Conservation (phyloP, 2,797 vertebrate genomes). For the Leptodactylus fallax region DNA sequence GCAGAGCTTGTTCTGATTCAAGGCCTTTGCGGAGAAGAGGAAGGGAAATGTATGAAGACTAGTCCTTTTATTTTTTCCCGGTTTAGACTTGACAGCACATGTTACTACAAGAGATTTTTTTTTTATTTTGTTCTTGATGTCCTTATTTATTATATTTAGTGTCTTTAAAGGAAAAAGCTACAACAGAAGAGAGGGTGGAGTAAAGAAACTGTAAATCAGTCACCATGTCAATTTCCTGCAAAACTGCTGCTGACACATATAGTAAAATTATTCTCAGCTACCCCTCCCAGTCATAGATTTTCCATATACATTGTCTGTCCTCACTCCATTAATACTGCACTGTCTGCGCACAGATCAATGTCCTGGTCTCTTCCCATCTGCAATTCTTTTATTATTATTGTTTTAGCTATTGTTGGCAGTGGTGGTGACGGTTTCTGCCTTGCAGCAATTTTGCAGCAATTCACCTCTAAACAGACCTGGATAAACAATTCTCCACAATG, state of each 20-base stretch:
- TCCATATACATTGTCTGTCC: conserved; percentile 13
- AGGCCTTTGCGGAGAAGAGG: background rate
- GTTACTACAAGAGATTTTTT: background rate
- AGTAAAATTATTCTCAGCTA: background rate
- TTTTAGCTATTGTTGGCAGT: background rate
- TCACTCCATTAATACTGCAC: background rate
- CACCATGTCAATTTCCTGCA: conserved; percentile 12
- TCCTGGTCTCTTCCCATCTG: conserved; percentile 13
- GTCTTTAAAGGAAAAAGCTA: background rate
- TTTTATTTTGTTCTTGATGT: background rate
- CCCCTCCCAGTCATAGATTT: conserved; percentile 21
- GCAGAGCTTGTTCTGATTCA: no score
- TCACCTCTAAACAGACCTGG: background rate
- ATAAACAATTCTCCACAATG: background rate
- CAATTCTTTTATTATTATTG: conserved; percentile 21
- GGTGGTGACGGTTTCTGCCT: conserved; percentile 23
- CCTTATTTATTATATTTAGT: background rate
- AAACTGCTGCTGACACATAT: conserved; percentile 21
- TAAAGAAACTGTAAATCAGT: background rate
- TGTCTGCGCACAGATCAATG: conserved; percentile 1
- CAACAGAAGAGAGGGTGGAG: background rate
- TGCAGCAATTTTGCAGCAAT: conserved; percentile 1
- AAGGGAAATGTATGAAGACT: no score
- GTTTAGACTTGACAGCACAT: background rate
- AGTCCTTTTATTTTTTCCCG: no score